Evolutionary conservation across 2,797 vertebrate species (phyloP).

Genomic region (Squalus acanthias): DNA sequence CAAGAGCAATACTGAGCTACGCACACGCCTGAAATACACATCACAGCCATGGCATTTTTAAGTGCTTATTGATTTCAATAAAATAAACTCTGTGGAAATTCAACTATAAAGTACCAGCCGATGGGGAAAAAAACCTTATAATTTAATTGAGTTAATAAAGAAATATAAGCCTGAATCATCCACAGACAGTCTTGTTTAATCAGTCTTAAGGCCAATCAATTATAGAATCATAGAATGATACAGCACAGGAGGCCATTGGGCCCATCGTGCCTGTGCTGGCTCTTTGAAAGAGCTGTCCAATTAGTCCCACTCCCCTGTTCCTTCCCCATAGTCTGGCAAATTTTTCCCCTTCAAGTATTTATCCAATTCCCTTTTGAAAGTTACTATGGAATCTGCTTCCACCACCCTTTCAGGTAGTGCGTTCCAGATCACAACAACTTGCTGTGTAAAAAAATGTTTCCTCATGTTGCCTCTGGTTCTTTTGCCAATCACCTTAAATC

Average conservation of each 20-base stretch:
- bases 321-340: not conserved
- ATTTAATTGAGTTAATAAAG: not conserved
- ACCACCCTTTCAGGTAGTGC: not conserved
- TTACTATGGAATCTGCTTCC: not conserved
- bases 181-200: not conserved
- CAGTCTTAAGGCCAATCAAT: not conserved
- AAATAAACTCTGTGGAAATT: not conserved
- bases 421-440: not conserved
- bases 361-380: not conserved
- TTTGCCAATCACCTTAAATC: not conserved
- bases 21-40: not conserved
- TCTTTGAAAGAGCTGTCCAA: not conserved
- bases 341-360: not conserved
- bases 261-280: not conserved
- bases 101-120: not conserved
- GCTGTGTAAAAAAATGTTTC: too few species aligned
- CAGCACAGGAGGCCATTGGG: not conserved
- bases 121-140: not conserved
- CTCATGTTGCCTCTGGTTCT: not conserved
- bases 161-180: not conserved
- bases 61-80: not conserved
- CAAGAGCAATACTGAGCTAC: not conserved
- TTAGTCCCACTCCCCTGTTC: not conserved
- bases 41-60: not conserved
- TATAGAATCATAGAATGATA: not conserved